A percentile compares a stretch with the other conserved stretches of the same genome.
phyloP scores from a whole-genome alignment of 2,113 vertebrate species.

The Anoplopoma fimbria region DNA sequence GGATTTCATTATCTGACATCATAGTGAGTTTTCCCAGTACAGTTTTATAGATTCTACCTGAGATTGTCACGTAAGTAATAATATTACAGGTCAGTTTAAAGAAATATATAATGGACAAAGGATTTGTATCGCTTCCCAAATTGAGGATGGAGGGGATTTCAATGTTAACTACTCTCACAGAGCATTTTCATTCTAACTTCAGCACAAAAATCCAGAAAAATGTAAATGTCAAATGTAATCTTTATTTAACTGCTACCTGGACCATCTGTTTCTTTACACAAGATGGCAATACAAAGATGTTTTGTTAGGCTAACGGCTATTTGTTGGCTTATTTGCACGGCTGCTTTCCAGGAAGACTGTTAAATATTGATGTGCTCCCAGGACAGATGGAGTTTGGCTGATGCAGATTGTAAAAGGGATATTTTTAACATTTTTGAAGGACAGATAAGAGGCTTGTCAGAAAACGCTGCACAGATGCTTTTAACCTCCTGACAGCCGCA shows the following conservation, averaged over 20 bases:
- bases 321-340: neutral
- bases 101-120: neutral
- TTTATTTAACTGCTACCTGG: neutral
- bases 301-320: neutral
- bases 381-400: conserved; percentile 23
- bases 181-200: neutral
- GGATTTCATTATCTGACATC: neutral
- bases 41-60: neutral
- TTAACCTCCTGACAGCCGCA: conserved; percentile 33
- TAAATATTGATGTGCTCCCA: conserved; percentile 40
- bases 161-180: neutral
- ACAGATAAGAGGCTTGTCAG: conserved; percentile 40
- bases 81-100: neutral
- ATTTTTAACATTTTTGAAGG: conserved; percentile 61
- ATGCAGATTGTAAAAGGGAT: conserved; percentile 23
- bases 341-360: conserved; percentile 27
- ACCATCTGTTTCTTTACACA: conserved; percentile 19
- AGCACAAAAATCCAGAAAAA: neutral
- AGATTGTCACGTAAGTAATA: neutral
- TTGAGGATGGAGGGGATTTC: neutral
- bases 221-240: too few species aligned
- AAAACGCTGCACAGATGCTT: conserved; percentile 20
- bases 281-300: neutral
- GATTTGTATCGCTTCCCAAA: neutral
- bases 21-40: neutral